These are phyloP conservation scores for Chloroclystis v-ata DNA, from an alignment of 2,888 invertebrate genomes.

Conservation along the genomic window DNA sequence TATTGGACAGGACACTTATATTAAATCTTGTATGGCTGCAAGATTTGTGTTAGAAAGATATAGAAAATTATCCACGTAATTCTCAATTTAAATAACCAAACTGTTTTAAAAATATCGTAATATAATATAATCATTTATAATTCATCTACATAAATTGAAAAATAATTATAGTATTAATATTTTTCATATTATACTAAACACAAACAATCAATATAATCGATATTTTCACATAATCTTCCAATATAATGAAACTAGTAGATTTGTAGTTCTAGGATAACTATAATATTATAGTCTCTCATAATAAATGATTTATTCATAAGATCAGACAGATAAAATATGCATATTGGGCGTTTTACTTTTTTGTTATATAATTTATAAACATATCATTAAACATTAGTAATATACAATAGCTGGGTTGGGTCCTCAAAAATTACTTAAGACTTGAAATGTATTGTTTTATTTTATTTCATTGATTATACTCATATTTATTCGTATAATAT, in stretches of 20 bases:
- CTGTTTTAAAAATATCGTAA: neutral
- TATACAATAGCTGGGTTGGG: constrained; percentile 66
- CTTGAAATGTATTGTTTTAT: constrained; percentile 9
- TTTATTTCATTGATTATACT: constrained; percentile 6
- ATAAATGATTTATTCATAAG: no score
- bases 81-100: constrained; percentile 15
- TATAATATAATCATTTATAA: constrained; percentile 6
- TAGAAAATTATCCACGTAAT: constrained; percentile 40
- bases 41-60: constrained; percentile 31
- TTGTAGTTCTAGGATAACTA: neutral
- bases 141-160: no score
- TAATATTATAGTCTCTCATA: constrained; percentile 45
- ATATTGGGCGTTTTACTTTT: no score
- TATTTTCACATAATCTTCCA: constrained; percentile 67
- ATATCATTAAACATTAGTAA: constrained; percentile 20
- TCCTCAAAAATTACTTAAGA: constrained; percentile 42
- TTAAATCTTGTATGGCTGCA: constrained; percentile 56
- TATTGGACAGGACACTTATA: constrained; percentile 15
- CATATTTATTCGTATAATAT: constrained; percentile 9
- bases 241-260: constrained; percentile 14
- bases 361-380: constrained; percentile 20
- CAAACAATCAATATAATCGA: constrained; percentile 8
- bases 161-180: neutral
- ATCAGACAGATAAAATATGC: no score
- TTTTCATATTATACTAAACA: neutral